Percentiles rank a stretch among this genome's conserved stretches.
Evolutionary conservation across 2,113 vertebrate genomes (phyloP).

Genomic region (Ceyx melanurus): DNA sequence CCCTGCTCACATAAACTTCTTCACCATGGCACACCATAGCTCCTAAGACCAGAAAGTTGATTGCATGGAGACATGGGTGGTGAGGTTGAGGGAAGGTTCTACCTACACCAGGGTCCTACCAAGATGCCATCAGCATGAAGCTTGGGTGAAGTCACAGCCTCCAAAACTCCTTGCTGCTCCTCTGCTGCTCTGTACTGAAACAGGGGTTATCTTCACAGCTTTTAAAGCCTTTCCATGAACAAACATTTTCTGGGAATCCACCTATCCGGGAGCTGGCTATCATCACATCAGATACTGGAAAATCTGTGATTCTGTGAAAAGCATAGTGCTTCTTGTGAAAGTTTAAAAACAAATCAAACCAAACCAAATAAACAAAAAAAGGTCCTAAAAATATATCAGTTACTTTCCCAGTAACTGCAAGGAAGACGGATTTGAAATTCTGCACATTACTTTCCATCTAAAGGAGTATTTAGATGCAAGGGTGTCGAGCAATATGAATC

Average conservation of each 20-base stretch:
- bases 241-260: neutral
- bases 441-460: neutral
- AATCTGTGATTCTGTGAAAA: neutral
- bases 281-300: neutral
- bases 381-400: neutral
- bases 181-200: neutral
- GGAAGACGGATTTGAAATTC: neutral
- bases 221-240: neutral
- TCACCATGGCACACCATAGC: fast-evolving
- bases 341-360: neutral
- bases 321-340: neutral
- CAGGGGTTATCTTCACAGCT: neutral
- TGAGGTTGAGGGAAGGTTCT: neutral
- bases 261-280: neutral
- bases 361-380: neutral
- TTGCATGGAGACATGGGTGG: neutral
- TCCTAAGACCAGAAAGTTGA: neutral
- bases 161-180: neutral
- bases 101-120: neutral
- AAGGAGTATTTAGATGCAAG: neutral
- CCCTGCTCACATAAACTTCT: neutral
- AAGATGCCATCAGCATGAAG: fast-evolving
- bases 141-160: neutral
- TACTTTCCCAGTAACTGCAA: neutral
- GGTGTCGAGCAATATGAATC: slow-evolving; percentile 50